These are phyloP conservation scores for Amblyornis subalaris DNA, from an alignment of 2,113 vertebrate species.

Conservation along the genomic window DNA sequence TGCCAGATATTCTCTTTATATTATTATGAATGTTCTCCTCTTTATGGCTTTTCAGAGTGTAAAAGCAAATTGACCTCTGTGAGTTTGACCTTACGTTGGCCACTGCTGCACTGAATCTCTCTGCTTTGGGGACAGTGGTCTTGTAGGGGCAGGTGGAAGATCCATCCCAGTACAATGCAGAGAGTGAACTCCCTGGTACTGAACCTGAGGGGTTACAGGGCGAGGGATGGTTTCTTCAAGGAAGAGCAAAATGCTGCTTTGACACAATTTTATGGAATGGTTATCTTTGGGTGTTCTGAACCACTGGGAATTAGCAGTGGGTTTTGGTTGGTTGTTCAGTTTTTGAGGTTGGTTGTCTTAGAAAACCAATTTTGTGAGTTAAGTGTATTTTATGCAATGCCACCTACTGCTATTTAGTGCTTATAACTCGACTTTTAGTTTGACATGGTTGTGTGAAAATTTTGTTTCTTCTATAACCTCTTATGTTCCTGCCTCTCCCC, in stretches of 20 bases:
- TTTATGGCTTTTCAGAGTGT: background rate
- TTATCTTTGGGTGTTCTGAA: background rate
- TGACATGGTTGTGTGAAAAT: background rate
- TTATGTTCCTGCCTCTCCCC: background rate
- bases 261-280: background rate
- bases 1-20: background rate
- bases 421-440: background rate
- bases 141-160: background rate
- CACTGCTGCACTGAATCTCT: fast-evolving
- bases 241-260: background rate
- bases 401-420: background rate
- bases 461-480: background rate
- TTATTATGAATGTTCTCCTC: background rate
- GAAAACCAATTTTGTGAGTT: background rate
- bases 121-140: background rate
- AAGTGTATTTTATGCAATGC: background rate
- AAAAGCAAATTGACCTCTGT: background rate
- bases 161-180: background rate
- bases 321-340: background rate
- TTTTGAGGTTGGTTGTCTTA: background rate
- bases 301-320: background rate
- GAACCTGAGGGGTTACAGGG: background rate
- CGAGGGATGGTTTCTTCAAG: background rate
- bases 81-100: background rate
- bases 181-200: background rate